These are phyloP conservation scores for Larimichthys crocea DNA, from an alignment of 2,113 vertebrate species.

Conservation along the genomic window DNA sequence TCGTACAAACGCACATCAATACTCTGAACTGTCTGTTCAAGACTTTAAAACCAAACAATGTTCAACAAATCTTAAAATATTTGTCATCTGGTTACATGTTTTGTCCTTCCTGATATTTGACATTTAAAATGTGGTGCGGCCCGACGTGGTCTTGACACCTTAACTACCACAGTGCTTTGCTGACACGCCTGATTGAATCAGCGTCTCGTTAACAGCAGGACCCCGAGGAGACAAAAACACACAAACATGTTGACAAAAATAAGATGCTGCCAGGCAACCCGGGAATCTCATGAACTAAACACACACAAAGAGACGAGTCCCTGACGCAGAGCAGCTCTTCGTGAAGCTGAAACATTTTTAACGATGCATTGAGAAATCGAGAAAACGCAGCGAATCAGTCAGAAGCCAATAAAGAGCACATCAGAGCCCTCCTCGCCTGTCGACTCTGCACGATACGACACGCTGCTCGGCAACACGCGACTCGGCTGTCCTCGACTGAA, in stretches of 20 bases:
- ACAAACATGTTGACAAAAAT: constrained; percentile 21
- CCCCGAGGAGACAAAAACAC: constrained; percentile 4
- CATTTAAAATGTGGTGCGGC: not conserved
- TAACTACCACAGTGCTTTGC: constrained; percentile 8
- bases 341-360: not conserved
- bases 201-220: not conserved
- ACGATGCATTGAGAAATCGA: not conserved
- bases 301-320: not conserved
- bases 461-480: constrained; percentile 21
- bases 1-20: too few species aligned
- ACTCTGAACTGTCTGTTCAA: too few species aligned
- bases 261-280: constrained; percentile 16
- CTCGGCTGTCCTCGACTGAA: constrained; percentile 51
- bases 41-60: too few species aligned
- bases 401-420: not conserved
- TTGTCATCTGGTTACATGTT: not conserved
- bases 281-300: constrained; percentile 11
- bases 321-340: not conserved
- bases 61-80: too few species aligned
- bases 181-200: not conserved
- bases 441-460: constrained; percentile 13
- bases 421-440: not conserved
- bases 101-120: constrained; percentile 1
- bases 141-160: not conserved
- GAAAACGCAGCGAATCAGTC: constrained; percentile 23